A percentile compares a stretch with the other conserved stretches of the same genome.
These are phyloP conservation scores for Nomada fucata DNA, from an alignment of 2,888 invertebrate species.

Conservation along the genomic window DNA sequence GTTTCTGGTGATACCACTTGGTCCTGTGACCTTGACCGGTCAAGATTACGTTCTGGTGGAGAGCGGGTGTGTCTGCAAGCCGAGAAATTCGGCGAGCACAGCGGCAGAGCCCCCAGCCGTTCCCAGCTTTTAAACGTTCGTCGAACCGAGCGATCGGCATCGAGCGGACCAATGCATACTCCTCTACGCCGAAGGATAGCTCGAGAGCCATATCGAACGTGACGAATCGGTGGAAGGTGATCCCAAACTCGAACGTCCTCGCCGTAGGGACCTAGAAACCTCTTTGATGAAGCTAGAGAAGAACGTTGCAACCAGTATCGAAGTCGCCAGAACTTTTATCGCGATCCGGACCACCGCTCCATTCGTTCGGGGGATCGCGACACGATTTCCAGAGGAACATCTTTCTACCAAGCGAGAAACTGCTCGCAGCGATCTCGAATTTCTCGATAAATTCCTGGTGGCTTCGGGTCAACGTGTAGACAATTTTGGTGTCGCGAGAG, in stretches of 20 bases:
- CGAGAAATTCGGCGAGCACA: slow-evolving; percentile 85
- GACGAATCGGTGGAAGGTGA: slow-evolving; percentile 46
- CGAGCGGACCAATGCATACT: slow-evolving; percentile 17
- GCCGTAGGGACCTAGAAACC: slow-evolving; percentile 59
- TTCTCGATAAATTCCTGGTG: not conserved
- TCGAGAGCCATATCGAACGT: slow-evolving; percentile 38
- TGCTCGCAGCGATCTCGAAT: not conserved
- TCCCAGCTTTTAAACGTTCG: slow-evolving; percentile 77
- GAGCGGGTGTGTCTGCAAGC: slow-evolving; percentile 95
- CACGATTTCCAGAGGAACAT: slow-evolving; percentile 8
- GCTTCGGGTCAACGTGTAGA: slow-evolving; percentile 11
- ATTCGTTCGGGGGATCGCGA: not conserved
- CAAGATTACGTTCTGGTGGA: slow-evolving; percentile 98
- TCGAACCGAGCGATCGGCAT: slow-evolving; percentile 46
- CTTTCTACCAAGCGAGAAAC: slow-evolving; percentile 6
- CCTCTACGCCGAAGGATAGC: slow-evolving; percentile 15
- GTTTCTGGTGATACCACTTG: slow-evolving; percentile 95
- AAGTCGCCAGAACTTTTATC: slow-evolving; percentile 35
- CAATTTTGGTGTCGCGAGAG: slow-evolving; percentile 8
- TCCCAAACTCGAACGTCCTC: slow-evolving; percentile 40
- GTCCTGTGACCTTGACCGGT: slow-evolving; percentile 95
- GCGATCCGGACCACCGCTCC: slow-evolving; percentile 12
- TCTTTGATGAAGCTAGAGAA: slow-evolving; percentile 47
- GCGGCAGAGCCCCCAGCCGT: slow-evolving; percentile 74
- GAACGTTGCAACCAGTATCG: slow-evolving; percentile 43